These are phyloP conservation scores for Panurus biarmicus DNA, from an alignment of 2,113 vertebrate genomes.

Conservation along the genomic window DNA sequence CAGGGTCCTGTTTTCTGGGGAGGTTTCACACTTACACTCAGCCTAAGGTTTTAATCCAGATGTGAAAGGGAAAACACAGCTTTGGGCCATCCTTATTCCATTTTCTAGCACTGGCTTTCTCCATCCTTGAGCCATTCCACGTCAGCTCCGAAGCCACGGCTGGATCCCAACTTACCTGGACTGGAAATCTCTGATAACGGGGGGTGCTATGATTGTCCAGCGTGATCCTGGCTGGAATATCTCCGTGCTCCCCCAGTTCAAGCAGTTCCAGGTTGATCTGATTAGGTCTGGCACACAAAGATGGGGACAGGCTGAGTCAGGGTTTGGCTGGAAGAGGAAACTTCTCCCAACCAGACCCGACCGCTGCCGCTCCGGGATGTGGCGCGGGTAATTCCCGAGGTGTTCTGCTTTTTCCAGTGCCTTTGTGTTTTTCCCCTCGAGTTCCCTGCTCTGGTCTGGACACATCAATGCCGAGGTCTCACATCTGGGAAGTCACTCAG, in stretches of 20 bases:
- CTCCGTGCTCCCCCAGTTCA: neutral
- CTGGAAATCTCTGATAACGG: neutral
- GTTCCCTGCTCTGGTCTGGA: neutral
- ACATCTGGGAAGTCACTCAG: constrained; percentile 23
- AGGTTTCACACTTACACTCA: neutral
- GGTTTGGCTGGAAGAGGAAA: neutral
- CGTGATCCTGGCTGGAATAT: neutral
- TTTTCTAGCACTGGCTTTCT: neutral
- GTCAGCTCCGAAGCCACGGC: neutral
- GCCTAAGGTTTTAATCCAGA: neutral
- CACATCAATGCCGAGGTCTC: neutral
- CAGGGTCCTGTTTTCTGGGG: fast-evolving
- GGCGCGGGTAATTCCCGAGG: neutral
- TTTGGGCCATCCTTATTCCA: neutral
- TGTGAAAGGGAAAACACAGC: neutral
- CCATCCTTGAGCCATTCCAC: neutral
- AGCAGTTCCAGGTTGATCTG: neutral
- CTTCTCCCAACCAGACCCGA: neutral
- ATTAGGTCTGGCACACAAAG: neutral
- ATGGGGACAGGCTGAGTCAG: constrained; percentile 5
- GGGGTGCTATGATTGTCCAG: neutral
- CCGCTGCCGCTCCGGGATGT: neutral
- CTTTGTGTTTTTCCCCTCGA: neutral
- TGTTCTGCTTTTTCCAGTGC: constrained; percentile 18
- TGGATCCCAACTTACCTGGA: neutral